A percentile compares a stretch with the other conserved stretches of the same genome.
Conservation (phyloP, 1,140 invertebrate genomes). For the Pectinophora gossypiella region DNA sequence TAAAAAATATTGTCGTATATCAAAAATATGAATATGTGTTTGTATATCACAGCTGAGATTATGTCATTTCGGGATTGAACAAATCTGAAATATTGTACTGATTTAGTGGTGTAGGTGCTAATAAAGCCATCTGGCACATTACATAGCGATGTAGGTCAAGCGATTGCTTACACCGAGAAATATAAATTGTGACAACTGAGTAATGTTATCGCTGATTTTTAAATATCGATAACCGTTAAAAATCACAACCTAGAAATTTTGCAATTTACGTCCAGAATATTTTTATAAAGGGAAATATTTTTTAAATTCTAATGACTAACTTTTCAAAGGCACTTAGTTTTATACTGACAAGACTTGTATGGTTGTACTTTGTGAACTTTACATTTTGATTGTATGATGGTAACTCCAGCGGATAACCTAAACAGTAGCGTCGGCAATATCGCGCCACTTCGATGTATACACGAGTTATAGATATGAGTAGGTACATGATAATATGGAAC, state of each 20-base stretch:
- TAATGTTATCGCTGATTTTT: neutral
- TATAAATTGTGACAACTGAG: neutral
- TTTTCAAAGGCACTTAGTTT: conserved; percentile 69
- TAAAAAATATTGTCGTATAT: neutral
- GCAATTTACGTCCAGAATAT: conserved; percentile 10
- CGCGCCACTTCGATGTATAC: too few species aligned
- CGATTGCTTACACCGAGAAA: neutral
- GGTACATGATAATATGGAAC: neutral
- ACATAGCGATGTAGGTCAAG: neutral
- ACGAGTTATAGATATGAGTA: neutral
- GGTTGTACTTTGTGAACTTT: conserved; percentile 66
- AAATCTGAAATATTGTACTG: neutral
- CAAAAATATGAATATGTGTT: neutral
- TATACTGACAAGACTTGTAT: conserved; percentile 61
- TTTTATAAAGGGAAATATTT: conserved; percentile 37
- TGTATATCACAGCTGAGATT: conserved; percentile 14
- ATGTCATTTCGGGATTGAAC: neutral
- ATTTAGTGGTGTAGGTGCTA: too few species aligned
- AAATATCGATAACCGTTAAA: conserved; percentile 13
- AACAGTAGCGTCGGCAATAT: conserved; percentile 1
- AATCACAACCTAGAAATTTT: conserved; percentile 57
- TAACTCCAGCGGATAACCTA: conserved; percentile 62
- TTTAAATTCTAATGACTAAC: conserved; percentile 70
- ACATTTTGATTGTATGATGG: conserved; percentile 71
- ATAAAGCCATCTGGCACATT: too few species aligned